Evolutionary conservation across 1,140 invertebrate species (phyloP).

Genomic region (Vanessa tameamea): DNA sequence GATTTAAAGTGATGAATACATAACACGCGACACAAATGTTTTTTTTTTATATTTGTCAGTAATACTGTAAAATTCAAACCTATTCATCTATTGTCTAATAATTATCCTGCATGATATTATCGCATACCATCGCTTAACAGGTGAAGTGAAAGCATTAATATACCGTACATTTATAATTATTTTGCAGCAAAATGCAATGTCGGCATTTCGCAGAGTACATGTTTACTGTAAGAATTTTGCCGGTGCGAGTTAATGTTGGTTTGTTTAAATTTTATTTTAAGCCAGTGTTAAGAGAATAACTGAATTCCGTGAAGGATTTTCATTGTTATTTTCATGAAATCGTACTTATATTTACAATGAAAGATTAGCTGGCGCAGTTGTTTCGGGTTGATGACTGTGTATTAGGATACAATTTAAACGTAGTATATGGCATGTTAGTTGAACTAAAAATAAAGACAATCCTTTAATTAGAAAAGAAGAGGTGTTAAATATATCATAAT

Average conservation of each 20-base stretch:
- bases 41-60: too few relatives aligned
- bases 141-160: neutral
- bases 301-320: neutral
- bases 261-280: slow-evolving; percentile 19
- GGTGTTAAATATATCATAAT: too few relatives aligned
- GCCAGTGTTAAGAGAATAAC: slow-evolving; percentile 4
- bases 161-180: slow-evolving; percentile 9
- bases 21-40: too few relatives aligned
- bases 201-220: slow-evolving; percentile 14
- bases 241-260: slow-evolving; percentile 16
- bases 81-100: too few relatives aligned
- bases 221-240: slow-evolving; percentile 25
- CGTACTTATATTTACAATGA: neutral
- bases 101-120: too few relatives aligned
- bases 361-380: too few relatives aligned
- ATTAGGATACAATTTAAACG: too few relatives aligned
- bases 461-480: too few relatives aligned
- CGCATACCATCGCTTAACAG: neutral
- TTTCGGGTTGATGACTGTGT: too few relatives aligned
- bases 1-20: too few relatives aligned
- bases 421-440: too few relatives aligned
- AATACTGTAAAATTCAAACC: neutral
- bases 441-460: too few relatives aligned
- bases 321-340: neutral
- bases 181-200: slow-evolving; percentile 24